Evolutionary conservation across 2,888 invertebrate genomes (phyloP).

Genomic region (Lucinisca nassula): DNA sequence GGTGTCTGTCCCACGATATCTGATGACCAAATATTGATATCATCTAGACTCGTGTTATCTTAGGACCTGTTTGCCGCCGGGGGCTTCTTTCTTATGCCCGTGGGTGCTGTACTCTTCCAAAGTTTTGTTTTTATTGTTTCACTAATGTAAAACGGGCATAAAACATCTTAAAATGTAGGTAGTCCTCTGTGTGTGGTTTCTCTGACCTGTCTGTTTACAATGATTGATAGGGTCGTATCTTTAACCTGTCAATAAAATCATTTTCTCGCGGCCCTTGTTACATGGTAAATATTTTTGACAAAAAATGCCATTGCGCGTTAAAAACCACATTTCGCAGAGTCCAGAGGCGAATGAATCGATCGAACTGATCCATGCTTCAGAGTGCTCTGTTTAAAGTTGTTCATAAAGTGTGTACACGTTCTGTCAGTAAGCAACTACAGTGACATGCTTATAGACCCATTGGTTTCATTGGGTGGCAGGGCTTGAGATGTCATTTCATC

Average conservation of each 20-base stretch:
- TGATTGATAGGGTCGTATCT: neutral
- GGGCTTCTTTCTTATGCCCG: neutral
- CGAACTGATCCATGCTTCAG: no score
- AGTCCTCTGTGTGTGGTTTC: neutral
- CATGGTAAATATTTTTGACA: conserved; percentile 1
- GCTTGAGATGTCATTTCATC: no score
- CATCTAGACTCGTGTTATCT: neutral
- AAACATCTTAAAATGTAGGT: neutral
- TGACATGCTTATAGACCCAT: no score
- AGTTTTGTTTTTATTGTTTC: neutral
- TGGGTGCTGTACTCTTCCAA: neutral
- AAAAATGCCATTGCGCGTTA: no score
- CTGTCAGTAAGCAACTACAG: no score
- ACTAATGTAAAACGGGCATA: neutral
- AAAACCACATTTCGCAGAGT: no score
- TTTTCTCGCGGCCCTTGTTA: conserved; percentile 8
- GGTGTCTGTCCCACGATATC: neutral
- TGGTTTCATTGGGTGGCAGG: no score
- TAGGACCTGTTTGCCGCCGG: neutral
- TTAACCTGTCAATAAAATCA: conserved; percentile 4
- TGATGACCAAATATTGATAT: neutral
- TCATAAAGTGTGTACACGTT: no score
- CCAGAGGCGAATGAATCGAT: no score
- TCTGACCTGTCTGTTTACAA: neutral
- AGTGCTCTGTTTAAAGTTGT: no score